Conservation (phyloP, 2,797 vertebrate species). For the Sebastolobus altivelis region DNA sequence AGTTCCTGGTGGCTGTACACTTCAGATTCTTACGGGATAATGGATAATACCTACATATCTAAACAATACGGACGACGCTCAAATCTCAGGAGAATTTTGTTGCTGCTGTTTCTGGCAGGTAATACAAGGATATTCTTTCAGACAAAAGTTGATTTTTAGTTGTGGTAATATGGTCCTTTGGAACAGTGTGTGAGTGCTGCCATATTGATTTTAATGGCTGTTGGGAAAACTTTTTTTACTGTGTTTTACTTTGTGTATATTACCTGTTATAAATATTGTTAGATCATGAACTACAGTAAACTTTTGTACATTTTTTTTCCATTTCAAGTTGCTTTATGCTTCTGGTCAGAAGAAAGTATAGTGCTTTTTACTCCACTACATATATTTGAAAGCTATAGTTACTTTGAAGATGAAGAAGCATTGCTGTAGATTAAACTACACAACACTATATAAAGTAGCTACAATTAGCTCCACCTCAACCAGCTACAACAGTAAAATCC, state of each 20-base stretch:
- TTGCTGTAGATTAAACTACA: not conserved
- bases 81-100: constrained; percentile 15
- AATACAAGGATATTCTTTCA: constrained; percentile 13
- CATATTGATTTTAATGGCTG: not conserved
- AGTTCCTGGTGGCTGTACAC: constrained; percentile 28
- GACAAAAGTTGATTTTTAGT: not conserved
- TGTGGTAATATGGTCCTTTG: not conserved
- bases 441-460: not conserved
- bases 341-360: not conserved
- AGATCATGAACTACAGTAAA: not conserved
- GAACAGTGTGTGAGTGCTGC: not conserved
- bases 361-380: not conserved
- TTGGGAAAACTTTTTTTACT: not conserved
- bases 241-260: not conserved
- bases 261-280: not conserved
- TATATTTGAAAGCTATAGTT: not conserved
- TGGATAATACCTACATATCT: constrained; percentile 35
- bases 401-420: not conserved
- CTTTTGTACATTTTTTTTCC: not conserved
- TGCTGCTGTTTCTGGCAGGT: constrained; percentile 70
- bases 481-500: not conserved
- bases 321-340: not conserved
- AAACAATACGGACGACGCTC: constrained; percentile 9
- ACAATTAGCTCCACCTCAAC: not conserved
- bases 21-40: constrained; percentile 20